Conservation (phyloP, 2,113 vertebrate species). For the Channa maculata region DNA sequence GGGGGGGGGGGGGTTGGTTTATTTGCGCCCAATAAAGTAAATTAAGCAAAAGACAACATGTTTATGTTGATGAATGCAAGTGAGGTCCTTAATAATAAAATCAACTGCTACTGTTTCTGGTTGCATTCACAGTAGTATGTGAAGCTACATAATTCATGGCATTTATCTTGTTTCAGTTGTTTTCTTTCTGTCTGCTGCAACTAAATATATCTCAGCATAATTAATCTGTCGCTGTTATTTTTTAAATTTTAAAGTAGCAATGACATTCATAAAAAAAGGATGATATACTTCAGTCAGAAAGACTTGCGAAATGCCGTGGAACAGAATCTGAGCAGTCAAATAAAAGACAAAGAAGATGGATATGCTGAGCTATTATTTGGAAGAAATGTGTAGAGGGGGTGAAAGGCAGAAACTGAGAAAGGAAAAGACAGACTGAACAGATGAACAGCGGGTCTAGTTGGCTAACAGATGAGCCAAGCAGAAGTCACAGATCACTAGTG, state of each 20-base stretch:
- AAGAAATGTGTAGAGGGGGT: constrained; percentile 58
- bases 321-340: constrained; percentile 6
- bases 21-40: background rate
- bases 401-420: constrained; percentile 78
- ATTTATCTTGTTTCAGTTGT: constrained; percentile 20
- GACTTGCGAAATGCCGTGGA: too few species aligned
- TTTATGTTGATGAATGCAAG: constrained; percentile 1
- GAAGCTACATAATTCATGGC: background rate
- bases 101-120: background rate
- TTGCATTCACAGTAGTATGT: background rate
- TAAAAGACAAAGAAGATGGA: constrained; percentile 31
- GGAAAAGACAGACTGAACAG: constrained; percentile 67
- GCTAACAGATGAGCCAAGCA: constrained; percentile 80
- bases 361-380: constrained; percentile 4
- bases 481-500: constrained; percentile 99
- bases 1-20: fast-evolving
- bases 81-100: background rate
- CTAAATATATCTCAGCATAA: constrained; percentile 27
- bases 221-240: constrained; percentile 23
- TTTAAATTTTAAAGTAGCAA: constrained; percentile 19
- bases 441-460: constrained; percentile 73
- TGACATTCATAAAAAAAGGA: constrained; percentile 12
- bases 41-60: background rate
- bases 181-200: constrained; percentile 4
- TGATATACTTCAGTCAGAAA: too few species aligned